phyloP scores from a whole-genome alignment of 2,113 vertebrate species.

The Passer montanus region DNA sequence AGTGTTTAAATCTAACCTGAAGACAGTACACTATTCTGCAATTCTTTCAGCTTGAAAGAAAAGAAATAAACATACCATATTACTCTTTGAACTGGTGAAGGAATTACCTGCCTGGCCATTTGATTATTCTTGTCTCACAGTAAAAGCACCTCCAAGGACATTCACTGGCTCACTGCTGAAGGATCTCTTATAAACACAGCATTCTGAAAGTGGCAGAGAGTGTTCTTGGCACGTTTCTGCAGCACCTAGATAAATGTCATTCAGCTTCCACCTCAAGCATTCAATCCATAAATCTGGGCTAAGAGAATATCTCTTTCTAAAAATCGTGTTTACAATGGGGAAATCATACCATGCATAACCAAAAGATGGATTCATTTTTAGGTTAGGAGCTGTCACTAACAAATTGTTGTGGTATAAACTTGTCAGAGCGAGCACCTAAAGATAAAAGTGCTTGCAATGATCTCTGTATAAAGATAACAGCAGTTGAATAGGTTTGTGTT shows the following conservation, averaged over 20 bases:
- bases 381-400: not conserved
- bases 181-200: not conserved
- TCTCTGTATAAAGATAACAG: not conserved
- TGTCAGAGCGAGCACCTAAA: not conserved
- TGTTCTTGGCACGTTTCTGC: not conserved
- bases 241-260: not conserved
- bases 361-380: not conserved
- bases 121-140: slow-evolving; percentile 2
- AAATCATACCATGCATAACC: not conserved
- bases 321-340: not conserved
- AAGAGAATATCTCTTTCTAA: not conserved
- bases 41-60: not conserved
- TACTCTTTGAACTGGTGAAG: not conserved
- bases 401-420: slow-evolving; percentile 8
- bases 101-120: not conserved
- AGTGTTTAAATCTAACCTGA: not conserved
- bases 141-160: not conserved
- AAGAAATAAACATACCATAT: not conserved
- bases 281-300: not conserved
- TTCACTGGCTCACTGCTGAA: not conserved
- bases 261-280: not conserved
- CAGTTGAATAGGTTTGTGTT: not conserved
- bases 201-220: not conserved
- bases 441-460: not conserved
- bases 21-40: not conserved